Conservation (phyloP, 2,888 invertebrate species). For the Hemithea aestivaria region DNA sequence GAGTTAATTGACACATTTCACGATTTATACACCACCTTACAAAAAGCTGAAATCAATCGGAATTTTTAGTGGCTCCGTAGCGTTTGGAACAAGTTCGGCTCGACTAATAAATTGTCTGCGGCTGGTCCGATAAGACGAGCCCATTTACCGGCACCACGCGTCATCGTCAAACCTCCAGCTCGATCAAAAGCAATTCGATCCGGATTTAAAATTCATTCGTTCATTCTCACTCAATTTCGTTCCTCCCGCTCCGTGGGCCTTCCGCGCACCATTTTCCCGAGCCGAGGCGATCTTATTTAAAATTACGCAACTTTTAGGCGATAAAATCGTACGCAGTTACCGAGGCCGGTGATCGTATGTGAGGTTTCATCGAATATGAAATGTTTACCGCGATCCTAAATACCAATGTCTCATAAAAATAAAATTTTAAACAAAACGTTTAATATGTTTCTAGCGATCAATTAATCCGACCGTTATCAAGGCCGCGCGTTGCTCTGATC, state of each 20-base stretch:
- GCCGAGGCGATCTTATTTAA: slow-evolving; percentile 28
- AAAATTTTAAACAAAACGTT: slow-evolving; percentile 37
- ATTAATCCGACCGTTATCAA: slow-evolving; percentile 37
- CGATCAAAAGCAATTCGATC: slow-evolving; percentile 32
- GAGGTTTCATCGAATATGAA: slow-evolving; percentile 13
- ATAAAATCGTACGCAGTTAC: slow-evolving; percentile 15
- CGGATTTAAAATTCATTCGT: slow-evolving; percentile 34
- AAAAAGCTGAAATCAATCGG: slow-evolving; percentile 35
- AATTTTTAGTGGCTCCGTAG: slow-evolving; percentile 30
- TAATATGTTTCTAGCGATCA: slow-evolving; percentile 39
- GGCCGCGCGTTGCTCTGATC: slow-evolving; percentile 26
- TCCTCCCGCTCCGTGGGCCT: slow-evolving; percentile 19
- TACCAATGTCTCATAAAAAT: slow-evolving; percentile 27
- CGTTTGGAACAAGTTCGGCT: slow-evolving; percentile 23
- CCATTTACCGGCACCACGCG: slow-evolving; percentile 22
- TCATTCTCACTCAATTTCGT: slow-evolving; percentile 31
- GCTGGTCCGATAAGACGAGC: slow-evolving; percentile 20
- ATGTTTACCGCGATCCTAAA: slow-evolving; percentile 17
- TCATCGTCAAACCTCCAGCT: slow-evolving; percentile 27
- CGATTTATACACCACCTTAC: slow-evolving; percentile 67
- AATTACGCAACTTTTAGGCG: slow-evolving; percentile 26
- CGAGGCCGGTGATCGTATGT: slow-evolving; percentile 14
- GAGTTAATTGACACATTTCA: slow-evolving; percentile 76
- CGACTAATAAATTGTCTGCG: slow-evolving; percentile 27
- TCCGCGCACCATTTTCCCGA: slow-evolving; percentile 22